phyloP scores from a whole-genome alignment of 2,888 invertebrate species.

The Elmis aenea region DNA sequence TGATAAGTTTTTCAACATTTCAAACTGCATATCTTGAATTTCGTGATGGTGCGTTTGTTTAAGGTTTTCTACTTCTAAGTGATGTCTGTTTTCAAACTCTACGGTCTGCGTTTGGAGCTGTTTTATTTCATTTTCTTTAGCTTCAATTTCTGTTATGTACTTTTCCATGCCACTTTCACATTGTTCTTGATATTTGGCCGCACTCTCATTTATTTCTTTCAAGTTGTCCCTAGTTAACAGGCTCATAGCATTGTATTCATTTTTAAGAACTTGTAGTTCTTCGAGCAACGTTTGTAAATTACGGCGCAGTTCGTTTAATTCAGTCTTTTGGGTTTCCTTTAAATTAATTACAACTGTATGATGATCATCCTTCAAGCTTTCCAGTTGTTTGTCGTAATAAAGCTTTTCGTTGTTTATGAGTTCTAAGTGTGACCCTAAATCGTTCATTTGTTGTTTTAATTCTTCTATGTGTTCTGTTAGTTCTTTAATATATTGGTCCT shows the following conservation, averaged over 20 bases:
- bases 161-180: slow-evolving; percentile 13
- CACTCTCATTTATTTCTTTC: slow-evolving; percentile 9
- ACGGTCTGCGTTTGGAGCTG: slow-evolving; percentile 24
- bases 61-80: slow-evolving; percentile 1
- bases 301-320: slow-evolving; percentile 17
- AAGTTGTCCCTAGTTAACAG: no score
- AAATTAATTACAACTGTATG: slow-evolving; percentile 10
- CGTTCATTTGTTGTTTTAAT: slow-evolving; percentile 46
- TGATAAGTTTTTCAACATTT: slow-evolving; percentile 36
- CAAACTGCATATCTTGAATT: slow-evolving; percentile 36
- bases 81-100: slow-evolving; percentile 17
- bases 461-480: slow-evolving; percentile 50
- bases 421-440: slow-evolving; percentile 44
- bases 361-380: slow-evolving; percentile 25
- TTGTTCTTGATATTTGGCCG: slow-evolving; percentile 22
- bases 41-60: slow-evolving; percentile 31
- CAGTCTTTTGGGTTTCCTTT: slow-evolving; percentile 19
- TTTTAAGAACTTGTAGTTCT: slow-evolving; percentile 14
- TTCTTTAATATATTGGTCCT: slow-evolving; percentile 50
- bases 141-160: slow-evolving; percentile 17
- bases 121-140: slow-evolving; percentile 24
- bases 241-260: not conserved
- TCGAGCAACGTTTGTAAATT: no score
- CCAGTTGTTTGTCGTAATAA: slow-evolving; percentile 38
- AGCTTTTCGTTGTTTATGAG: slow-evolving; percentile 41